Evolutionary conservation across 2,888 invertebrate species (phyloP).

Genomic region (Amphipyra berbera): DNA sequence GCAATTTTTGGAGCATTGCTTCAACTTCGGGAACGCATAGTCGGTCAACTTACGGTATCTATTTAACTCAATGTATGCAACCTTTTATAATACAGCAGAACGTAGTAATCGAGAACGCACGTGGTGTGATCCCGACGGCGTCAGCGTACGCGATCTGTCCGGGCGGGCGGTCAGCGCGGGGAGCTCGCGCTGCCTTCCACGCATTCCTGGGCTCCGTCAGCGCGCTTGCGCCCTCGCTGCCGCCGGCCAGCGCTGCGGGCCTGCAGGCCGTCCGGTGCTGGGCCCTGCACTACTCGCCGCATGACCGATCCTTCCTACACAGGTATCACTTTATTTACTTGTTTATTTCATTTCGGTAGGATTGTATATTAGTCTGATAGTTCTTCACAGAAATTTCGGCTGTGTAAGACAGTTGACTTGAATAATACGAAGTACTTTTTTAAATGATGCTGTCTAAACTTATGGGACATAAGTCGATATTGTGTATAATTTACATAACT

Average conservation of each 20-base stretch:
- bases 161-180: conserved; percentile 77
- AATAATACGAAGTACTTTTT: too few species aligned
- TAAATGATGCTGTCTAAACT: too few species aligned
- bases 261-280: conserved; percentile 98
- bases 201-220: conserved; percentile 97
- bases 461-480: too few species aligned
- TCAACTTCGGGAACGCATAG: too few species aligned
- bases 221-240: conserved; percentile 96
- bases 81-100: conserved; percentile 52
- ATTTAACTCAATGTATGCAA: neutral
- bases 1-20: too few species aligned
- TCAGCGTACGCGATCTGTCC: conserved; percentile 81
- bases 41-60: too few species aligned
- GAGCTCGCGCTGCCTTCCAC: conserved; percentile 93
- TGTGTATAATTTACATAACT: too few species aligned
- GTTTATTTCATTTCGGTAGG: too few species aligned
- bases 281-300: conserved; percentile 96
- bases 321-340: conserved; percentile 68
- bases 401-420: too few species aligned
- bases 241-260: conserved; percentile 96
- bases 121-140: conserved; percentile 68
- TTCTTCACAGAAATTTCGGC: too few species aligned
- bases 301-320: conserved; percentile 97
- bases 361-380: too few species aligned
- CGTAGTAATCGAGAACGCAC: conserved; percentile 61